Evolutionary conservation across 2,113 vertebrate genomes (phyloP), one percentile per base, ranked within the genome.

Genomic region (Myrmecophaga tridactyla): DNA sequence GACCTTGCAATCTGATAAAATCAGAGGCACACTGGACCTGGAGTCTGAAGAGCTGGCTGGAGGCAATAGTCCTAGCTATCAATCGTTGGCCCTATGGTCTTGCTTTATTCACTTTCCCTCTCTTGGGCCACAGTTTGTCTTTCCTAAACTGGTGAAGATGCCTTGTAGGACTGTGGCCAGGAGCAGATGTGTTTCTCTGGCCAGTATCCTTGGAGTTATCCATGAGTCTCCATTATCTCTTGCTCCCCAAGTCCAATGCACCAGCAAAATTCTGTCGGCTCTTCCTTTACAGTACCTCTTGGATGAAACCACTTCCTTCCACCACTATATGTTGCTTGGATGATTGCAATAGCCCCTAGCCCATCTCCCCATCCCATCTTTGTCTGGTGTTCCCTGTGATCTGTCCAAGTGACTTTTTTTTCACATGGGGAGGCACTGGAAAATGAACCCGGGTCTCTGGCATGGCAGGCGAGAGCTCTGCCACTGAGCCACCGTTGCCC

Each of bases 1-100:
- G 72, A 13, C 1, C 69, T 93, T 23, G 7, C 12, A 43, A 4
- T 48, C 14, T 67, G 43, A 75, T 41, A 21, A 21, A 43, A 63
- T 1, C 25, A 27, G 43, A 27, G 20, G 25, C 9, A 6, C 34
- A 8, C 48, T 48, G 51, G 46, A 18, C 1, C 41, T 36, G 29
- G 17, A 18, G 9, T 39, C 20, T 29, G 6, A 56, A 6, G 25
- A 36, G 17, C 1, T 10, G 53, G 65, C 2, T 34, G 34, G 43
- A 5, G 36, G 4, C 20, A 3, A n/a, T 0, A 17, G 23, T 31
- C 21, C 34, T 9, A 10, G 39, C 6, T 41, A 1, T n/a, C 9
- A 20, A 15, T 17, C 25, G 1, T 84, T 34, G 23, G 31, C 27
- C 36, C 20, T 48, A 0, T 0, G n/a, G n/a, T 60, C 56, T 43